Conservation (phyloP, 1,140 invertebrate species). For the Hyles euphorbiae region DNA sequence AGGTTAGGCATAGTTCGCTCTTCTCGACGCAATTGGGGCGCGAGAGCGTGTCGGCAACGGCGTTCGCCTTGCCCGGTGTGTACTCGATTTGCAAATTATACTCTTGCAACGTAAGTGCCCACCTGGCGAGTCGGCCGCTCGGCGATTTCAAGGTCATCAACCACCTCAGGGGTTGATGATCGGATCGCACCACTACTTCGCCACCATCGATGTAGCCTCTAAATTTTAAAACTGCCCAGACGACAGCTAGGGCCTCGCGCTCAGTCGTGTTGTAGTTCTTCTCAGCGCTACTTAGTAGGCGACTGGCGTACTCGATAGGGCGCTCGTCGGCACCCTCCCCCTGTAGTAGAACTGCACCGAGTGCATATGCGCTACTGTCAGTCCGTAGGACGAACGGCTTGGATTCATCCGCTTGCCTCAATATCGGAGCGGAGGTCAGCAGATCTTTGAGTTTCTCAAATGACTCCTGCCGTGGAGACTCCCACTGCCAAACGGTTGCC, state of each 20-base stretch:
- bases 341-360: conserved; percentile 32
- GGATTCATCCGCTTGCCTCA: conserved; percentile 28
- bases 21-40: conserved; percentile 15
- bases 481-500: conserved; percentile 31
- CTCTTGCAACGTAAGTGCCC: conserved; percentile 38
- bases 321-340: conserved; percentile 30
- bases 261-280: conserved; percentile 61
- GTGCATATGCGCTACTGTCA: conserved; percentile 41
- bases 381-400: conserved; percentile 38
- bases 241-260: conserved; percentile 63
- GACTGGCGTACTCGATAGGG: conserved; percentile 59
- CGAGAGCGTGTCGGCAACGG: conserved; percentile 38
- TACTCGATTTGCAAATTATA: conserved; percentile 33
- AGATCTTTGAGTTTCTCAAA: conserved; percentile 17
- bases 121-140: conserved; percentile 38
- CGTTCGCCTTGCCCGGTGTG: conserved; percentile 36
- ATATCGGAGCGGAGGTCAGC: conserved; percentile 23
- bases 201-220: conserved; percentile 45
- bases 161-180: conserved; percentile 70
- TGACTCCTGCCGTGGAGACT: conserved; percentile 6
- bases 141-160: conserved; percentile 59
- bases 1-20: conserved; percentile 19
- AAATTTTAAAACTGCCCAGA: conserved; percentile 63
- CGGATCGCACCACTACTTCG: conserved; percentile 45
- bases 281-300: conserved; percentile 54